phyloP scores from a whole-genome alignment of 2,888 invertebrate species.

The Agrenia bidenticulata region DNA sequence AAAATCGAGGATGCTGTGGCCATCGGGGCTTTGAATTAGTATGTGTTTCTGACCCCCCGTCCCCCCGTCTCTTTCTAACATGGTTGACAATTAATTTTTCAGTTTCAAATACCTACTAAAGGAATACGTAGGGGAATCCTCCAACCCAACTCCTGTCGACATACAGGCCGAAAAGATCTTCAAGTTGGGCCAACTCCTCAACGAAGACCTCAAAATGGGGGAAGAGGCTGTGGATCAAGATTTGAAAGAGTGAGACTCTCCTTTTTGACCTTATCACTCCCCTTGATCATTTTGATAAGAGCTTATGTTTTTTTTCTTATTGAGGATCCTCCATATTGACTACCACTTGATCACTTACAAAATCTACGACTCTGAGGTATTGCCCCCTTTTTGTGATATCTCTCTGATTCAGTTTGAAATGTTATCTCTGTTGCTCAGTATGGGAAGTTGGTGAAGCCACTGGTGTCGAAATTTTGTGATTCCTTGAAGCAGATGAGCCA shows the following conservation, averaged over 20 bases:
- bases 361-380: slow-evolving; percentile 38
- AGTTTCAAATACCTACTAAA: no score
- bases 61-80: no score
- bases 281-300: no score
- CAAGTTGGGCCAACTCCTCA: slow-evolving; percentile 34
- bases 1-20: no score
- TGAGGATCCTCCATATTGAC: slow-evolving; percentile 35
- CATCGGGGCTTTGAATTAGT: no score
- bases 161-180: neutral
- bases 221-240: no score
- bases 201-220: slow-evolving; percentile 34
- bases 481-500: slow-evolving; percentile 7
- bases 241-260: no score
- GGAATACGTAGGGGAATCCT: neutral
- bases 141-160: neutral
- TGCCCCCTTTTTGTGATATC: neutral
- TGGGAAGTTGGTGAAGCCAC: slow-evolving; percentile 34
- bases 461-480: slow-evolving; percentile 27
- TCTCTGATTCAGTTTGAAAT: neutral
- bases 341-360: slow-evolving; percentile 30
- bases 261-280: no score
- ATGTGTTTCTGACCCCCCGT: no score
- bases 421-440: slow-evolving; percentile 12
- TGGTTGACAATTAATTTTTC: no score
- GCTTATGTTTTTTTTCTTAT: no score